Evolutionary conservation across 2,888 invertebrate genomes (phyloP).

Genomic region (Frankliniella intonsa): DNA sequence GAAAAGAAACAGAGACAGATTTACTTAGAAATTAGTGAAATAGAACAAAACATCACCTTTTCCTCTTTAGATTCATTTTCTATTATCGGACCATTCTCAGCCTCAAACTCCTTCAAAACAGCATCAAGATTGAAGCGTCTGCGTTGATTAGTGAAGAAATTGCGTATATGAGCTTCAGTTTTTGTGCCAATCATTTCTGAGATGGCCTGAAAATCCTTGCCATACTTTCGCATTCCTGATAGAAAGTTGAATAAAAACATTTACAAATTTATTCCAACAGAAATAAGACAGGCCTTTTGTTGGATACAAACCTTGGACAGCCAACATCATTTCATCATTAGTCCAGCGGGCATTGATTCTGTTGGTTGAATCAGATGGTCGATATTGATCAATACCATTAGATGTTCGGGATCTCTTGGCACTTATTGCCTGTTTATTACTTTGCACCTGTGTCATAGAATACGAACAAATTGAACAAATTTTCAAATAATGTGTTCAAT

Average conservation of each 20-base stretch:
- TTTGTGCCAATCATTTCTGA: conserved; percentile 94
- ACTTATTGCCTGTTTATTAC: conserved; percentile 88
- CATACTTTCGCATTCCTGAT: conserved; percentile 57
- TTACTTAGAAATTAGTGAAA: not conserved
- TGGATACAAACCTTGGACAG: conserved; percentile 67
- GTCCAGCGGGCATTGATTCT: conserved; percentile 88
- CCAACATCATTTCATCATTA: conserved; percentile 84
- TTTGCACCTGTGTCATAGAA: conserved; percentile 71
- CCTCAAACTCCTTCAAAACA: conserved; percentile 79
- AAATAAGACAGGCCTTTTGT: not conserved
- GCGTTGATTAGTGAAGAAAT: conserved; percentile 87
- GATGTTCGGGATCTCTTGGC: conserved; percentile 73
- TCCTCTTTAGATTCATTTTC: conserved; percentile 2
- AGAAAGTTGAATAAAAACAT: conserved; percentile 30
- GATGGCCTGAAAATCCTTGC: conserved; percentile 85
- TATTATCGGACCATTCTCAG: conserved; percentile 52
- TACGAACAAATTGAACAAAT: conserved; percentile 34
- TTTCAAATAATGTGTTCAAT: conserved; percentile 18
- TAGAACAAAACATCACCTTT: not conserved
- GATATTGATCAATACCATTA: conserved; percentile 59
- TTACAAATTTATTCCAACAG: not conserved
- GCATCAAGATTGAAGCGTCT: conserved; percentile 84
- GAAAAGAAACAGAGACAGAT: too few species aligned
- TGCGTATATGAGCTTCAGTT: conserved; percentile 86
- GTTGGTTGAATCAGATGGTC: conserved; percentile 58